Evolutionary conservation across 2,113 vertebrate species (phyloP).

Genomic region (Cercocebus atys): DNA sequence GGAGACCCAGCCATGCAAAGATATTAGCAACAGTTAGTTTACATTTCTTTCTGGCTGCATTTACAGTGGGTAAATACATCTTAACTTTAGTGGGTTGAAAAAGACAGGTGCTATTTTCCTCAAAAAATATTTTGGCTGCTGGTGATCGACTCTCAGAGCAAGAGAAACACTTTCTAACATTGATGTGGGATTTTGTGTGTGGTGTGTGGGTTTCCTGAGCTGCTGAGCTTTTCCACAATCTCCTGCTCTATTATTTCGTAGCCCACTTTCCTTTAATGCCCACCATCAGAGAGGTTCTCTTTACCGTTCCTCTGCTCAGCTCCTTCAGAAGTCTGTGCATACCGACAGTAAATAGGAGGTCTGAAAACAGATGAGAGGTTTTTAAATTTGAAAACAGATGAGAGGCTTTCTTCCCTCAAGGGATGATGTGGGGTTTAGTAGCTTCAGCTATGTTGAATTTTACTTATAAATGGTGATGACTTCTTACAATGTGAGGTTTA

Average conservation of each 20-base stretch:
- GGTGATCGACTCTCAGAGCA: neutral
- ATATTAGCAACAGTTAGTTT: neutral
- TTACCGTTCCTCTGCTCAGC: neutral
- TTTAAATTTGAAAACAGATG: slow-evolving; percentile 49
- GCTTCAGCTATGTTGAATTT: slow-evolving; percentile 25
- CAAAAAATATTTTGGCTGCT: slow-evolving; percentile 36
- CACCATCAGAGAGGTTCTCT: neutral
- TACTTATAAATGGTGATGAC: neutral
- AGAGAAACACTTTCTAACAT: neutral
- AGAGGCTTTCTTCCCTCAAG: slow-evolving; percentile 12
- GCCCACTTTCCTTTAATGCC: slow-evolving; percentile 2
- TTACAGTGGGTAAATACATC: neutral
- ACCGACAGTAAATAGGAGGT: neutral
- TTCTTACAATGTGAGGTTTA: neutral
- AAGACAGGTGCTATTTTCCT: slow-evolving; percentile 56
- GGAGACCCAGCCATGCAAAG: neutral
- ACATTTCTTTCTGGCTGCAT: neutral
- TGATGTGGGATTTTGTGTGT: neutral
- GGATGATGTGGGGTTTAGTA: neutral
- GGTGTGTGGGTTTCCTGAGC: neutral
- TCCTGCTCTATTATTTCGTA: neutral
- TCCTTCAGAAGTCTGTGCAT: slow-evolving; percentile 34
- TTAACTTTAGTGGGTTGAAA: slow-evolving; percentile 26
- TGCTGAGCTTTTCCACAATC: accelerated
- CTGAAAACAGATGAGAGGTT: slow-evolving; percentile 43